Base-by-base conservation (phyloP, 2,113 vertebrate genomes). In the Oplegnathus fasciatus region DNA sequence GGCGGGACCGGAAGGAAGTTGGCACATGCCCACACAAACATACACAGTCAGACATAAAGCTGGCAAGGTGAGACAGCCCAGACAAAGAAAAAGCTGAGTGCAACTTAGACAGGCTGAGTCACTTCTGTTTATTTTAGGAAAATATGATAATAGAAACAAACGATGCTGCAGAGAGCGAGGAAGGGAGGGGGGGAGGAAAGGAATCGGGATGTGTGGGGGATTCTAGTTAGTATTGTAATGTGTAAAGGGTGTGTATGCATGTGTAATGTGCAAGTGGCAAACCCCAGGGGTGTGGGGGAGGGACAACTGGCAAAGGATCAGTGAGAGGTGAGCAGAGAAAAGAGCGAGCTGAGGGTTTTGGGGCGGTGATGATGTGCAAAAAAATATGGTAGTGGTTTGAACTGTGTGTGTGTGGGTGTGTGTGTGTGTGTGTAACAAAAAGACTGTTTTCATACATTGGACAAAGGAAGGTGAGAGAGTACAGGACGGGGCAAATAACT, bases 291-390 rank as follows among this genome's bases (percentile, higher is more conserved):
- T 26, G 80, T 86, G 91, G 81, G 88, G 90, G 89, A 91, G 90
- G 91, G 86, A 80, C 58, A 26, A 13, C 55, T 82, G 82, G 86
- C 80, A 76, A 78, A 78, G 83, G 86, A 91, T 91, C 86, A 89
- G 72, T 10, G 50, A 89, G 90, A 91, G 88, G 93, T 91, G 90
- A 94, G 75, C 24, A 46, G 64, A 83, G 80, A 86, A 78, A 67
- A 68, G 68, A 30, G 77, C 1, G 2, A 55, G 72, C 57, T 52
- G 42, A 83, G 68, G 64, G 7, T 67, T 84, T 75, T 82, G 57
- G 50, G 50, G 30, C 40, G 44, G 24, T 66, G 52, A 48, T 70
- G 78, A 73, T 64, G 48, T 74, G 62, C 55, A 82, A 64, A 67
- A 66, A 68, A 60, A 58, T 32, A 37, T 37, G 8, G 55, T 32